Conservation (phyloP, 2,113 vertebrate genomes). For the Ondatra zibethicus region DNA sequence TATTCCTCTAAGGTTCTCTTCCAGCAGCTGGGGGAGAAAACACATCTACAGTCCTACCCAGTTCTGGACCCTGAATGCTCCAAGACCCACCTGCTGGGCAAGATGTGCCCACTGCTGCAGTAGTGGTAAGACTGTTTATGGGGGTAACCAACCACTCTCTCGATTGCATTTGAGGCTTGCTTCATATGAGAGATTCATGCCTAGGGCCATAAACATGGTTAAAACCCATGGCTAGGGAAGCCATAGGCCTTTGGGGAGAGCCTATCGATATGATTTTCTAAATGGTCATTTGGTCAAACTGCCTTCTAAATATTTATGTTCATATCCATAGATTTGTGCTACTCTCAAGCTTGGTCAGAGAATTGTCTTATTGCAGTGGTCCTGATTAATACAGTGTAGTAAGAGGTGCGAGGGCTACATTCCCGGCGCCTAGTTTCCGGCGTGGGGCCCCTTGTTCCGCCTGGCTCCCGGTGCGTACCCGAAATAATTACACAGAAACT, state of each 20-base stretch:
- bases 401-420: no score
- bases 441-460: no score
- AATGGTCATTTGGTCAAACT: not conserved
- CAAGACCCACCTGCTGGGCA: no score
- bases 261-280: not conserved
- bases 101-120: no score
- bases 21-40: no score
- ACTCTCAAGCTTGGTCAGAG: not conserved
- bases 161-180: not conserved
- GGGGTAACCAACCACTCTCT: not conserved
- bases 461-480: no score
- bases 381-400: not conserved
- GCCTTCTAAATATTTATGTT: not conserved
- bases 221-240: not conserved
- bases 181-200: no score
- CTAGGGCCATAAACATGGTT: not conserved
- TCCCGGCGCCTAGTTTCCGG: no score
- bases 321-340: not conserved
- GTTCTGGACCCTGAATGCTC: not conserved
- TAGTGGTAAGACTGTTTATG: not conserved
- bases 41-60: no score
- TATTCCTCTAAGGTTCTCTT: no score
- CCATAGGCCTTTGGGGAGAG: not conserved
- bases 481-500: no score
- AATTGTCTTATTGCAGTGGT: not conserved